phyloP scores from a whole-genome alignment of 1,140 invertebrate species.

The Aporrectodea caliginosa region DNA sequence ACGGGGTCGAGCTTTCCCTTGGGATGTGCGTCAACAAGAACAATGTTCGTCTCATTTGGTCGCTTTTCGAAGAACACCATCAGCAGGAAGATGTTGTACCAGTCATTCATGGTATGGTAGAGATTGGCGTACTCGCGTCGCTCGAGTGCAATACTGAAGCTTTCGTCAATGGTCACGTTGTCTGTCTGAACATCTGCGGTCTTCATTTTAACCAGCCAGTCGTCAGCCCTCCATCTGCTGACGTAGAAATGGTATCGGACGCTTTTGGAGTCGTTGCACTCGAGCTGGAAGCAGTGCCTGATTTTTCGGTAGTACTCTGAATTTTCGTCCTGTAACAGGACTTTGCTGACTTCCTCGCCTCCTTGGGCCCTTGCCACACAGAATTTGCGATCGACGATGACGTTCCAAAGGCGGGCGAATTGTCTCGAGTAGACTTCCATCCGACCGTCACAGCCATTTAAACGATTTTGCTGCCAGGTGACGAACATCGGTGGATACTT shows the following conservation, averaged over 20 bases:
- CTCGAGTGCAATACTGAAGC: slow-evolving; percentile 26
- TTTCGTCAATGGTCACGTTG: neutral
- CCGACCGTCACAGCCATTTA: neutral
- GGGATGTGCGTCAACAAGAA: slow-evolving; percentile 46
- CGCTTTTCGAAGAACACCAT: slow-evolving; percentile 40
- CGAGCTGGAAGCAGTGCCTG: slow-evolving; percentile 40
- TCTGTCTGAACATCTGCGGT: neutral
- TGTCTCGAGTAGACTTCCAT: neutral
- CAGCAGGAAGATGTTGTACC: slow-evolving; percentile 49
- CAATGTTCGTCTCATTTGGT: slow-evolving; percentile 38
- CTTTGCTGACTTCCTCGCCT: slow-evolving; percentile 40
- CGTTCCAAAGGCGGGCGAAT: too few relatives aligned
- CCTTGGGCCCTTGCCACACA: slow-evolving; percentile 23
- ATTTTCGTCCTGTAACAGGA: slow-evolving; percentile 41
- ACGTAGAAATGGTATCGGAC: too few relatives aligned
- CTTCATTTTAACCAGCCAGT: slow-evolving; percentile 11
- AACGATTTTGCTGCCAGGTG: neutral
- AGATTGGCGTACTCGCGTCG: slow-evolving; percentile 52
- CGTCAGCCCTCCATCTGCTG: slow-evolving; percentile 30
- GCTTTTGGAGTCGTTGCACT: slow-evolving; percentile 33
- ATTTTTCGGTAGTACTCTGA: slow-evolving; percentile 38
- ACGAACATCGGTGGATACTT: neutral
- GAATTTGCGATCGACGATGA: neutral
- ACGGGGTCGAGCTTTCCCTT: slow-evolving; percentile 41
- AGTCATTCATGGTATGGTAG: slow-evolving; percentile 53